Conservation (phyloP, 2,888 invertebrate species). For the Dromius quadrimaculatus region DNA sequence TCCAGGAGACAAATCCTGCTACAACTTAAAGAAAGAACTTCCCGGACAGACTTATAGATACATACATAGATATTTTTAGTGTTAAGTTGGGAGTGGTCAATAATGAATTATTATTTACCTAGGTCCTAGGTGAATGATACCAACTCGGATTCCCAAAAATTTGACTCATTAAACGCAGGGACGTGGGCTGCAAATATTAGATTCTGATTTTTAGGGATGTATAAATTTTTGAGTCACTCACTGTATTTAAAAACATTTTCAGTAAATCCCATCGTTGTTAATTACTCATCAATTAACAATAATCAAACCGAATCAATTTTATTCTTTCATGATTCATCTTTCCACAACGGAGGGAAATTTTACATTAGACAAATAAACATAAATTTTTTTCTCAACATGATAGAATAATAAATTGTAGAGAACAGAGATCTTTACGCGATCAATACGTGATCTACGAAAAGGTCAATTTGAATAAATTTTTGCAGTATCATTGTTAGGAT, state of each 20-base stretch:
- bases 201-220: constrained; percentile 24
- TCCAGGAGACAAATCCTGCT: too few species aligned
- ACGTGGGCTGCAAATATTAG: too few species aligned
- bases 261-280: not conserved
- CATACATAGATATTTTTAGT: too few species aligned
- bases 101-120: too few species aligned
- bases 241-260: not conserved
- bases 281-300: not conserved
- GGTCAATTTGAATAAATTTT: constrained; percentile 1
- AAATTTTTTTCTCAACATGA: too few species aligned
- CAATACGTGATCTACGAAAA: not conserved
- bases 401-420: not conserved
- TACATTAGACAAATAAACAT: not conserved
- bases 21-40: too few species aligned
- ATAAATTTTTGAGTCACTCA: not conserved
- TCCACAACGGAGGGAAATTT: not conserved
- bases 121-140: too few species aligned
- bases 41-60: too few species aligned
- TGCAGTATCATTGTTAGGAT: not conserved
- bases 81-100: too few species aligned
- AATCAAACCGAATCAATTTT: not conserved
- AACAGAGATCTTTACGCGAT: not conserved
- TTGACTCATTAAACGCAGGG: too few species aligned
- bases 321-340: not conserved
- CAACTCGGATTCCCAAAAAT: too few species aligned